Percentiles rank a stretch among this genome's conserved stretches.
Evolutionary conservation across 2,797 vertebrate genomes (phyloP).

Genomic region (Pogoniulus pusillus): DNA sequence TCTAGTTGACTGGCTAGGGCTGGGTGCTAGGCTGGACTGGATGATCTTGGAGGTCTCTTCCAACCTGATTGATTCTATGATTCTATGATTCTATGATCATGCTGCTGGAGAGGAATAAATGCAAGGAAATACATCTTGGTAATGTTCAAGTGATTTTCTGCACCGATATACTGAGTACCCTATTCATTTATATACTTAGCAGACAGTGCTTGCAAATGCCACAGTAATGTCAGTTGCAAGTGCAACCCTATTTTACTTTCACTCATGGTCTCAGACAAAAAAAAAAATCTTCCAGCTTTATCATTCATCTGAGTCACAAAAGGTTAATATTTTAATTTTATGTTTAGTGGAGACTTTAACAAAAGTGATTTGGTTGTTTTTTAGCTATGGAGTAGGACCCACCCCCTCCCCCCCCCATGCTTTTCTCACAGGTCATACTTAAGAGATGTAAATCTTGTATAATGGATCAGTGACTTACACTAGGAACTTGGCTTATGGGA

Average conservation of each 20-base stretch:
- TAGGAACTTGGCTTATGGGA: not conserved
- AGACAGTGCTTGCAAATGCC: not conserved
- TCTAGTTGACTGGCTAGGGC: too few relatives aligned
- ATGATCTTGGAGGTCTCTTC: too few relatives aligned
- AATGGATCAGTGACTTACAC: not conserved
- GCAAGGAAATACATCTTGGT: not conserved
- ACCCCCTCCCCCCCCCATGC: not conserved
- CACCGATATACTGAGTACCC: fast-evolving
- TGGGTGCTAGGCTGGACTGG: too few relatives aligned
- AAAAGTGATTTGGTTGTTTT: not conserved
- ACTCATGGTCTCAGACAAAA: not conserved
- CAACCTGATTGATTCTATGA: too few relatives aligned
- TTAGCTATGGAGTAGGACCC: not conserved
- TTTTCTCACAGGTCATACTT: not conserved
- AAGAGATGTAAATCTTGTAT: not conserved
- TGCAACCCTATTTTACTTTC: not conserved
- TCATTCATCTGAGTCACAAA: too few relatives aligned
- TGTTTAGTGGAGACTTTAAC: not conserved
- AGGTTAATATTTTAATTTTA: too few relatives aligned
- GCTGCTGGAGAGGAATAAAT: not conserved
- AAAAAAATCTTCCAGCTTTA: not conserved
- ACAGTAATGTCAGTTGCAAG: not conserved
- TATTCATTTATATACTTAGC: not conserved
- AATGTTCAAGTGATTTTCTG: not conserved
- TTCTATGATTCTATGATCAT: too few relatives aligned